Evolutionary conservation across 2,797 vertebrate species (phyloP), one percentile per base, ranked within the genome.

Genomic region (Amblyopsis hoosieri): DNA sequence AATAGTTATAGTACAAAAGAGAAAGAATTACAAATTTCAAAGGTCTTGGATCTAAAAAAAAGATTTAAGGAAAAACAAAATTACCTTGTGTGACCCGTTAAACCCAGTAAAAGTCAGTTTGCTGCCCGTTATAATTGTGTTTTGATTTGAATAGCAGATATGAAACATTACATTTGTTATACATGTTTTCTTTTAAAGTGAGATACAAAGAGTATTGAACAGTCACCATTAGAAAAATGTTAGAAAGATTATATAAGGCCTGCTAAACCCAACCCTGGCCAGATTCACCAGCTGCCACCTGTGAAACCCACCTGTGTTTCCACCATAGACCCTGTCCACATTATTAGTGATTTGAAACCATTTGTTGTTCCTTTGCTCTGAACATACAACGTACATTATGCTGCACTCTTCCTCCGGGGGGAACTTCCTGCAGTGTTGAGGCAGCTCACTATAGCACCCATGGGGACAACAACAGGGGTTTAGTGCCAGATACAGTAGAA

Each of bases 161-260:
- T 82, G 78, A 82, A 78, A 83, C 45, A 4, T 67, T 69, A 66
- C 68, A 62, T 37, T 47, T 4, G 47, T 69, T 83, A 77, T 78
- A 82, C 74, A 88, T 33, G 29, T 75, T 82, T 81, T 80, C 46
- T 69, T 87, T 64, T 79, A 80, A 90, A 88, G 87, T 90, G 86
- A 92, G 82, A 91, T 93, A 92, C 83, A 91, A 92, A 93, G 80
- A 90, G 87, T 89, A 89, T 90, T 89, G 86, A 94, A 94, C 92
- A 94, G 92, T 94, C 93, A 90, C 89, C 83, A 81, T 91, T 88
- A 88, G 85, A 92, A 90, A 91, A 74, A 89, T 86, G 82, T 91
- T 88, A 91, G 90, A 92, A 91, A 91, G 89, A 85, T 90, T 88
- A 91, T 84, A 87, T 92, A 94, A 93, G 91, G 92, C 91, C 87